Conservation (phyloP, 2,888 invertebrate genomes). For the Halictus quadricinctus region DNA sequence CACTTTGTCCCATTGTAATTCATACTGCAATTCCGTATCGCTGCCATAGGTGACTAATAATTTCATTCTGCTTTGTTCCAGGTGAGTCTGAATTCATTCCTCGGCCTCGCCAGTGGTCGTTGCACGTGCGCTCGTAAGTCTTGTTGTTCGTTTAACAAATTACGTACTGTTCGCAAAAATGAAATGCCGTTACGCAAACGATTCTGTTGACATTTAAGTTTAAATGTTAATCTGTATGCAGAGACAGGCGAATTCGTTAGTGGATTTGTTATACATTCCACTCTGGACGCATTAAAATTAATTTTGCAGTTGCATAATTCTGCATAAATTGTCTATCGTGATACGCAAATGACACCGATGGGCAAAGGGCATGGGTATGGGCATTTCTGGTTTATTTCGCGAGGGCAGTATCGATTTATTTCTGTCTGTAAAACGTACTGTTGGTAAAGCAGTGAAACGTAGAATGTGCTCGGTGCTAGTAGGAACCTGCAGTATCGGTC, state of each 20-base stretch:
- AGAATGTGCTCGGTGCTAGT: no score
- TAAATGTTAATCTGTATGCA: neutral
- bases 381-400: neutral
- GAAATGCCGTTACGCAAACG: neutral
- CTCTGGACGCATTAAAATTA: neutral
- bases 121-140: conserved; percentile 22
- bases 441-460: neutral
- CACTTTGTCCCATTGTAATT: conserved; percentile 3
- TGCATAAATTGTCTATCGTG: neutral
- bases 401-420: neutral
- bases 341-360: neutral
- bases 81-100: conserved; percentile 28
- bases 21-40: neutral
- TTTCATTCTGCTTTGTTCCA: conserved; percentile 30
- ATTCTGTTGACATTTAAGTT: neutral
- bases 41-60: neutral
- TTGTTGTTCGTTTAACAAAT: neutral
- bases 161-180: neutral
- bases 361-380: neutral
- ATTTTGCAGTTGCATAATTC: neutral
- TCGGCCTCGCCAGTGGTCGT: neutral
- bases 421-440: neutral
- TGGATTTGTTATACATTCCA: neutral
- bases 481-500: neutral
- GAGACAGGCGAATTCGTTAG: neutral